Evolutionary conservation across 2,888 invertebrate genomes (phyloP), one percentile per base, ranked within the genome.

Genomic region (Calliscelio sp.): DNA sequence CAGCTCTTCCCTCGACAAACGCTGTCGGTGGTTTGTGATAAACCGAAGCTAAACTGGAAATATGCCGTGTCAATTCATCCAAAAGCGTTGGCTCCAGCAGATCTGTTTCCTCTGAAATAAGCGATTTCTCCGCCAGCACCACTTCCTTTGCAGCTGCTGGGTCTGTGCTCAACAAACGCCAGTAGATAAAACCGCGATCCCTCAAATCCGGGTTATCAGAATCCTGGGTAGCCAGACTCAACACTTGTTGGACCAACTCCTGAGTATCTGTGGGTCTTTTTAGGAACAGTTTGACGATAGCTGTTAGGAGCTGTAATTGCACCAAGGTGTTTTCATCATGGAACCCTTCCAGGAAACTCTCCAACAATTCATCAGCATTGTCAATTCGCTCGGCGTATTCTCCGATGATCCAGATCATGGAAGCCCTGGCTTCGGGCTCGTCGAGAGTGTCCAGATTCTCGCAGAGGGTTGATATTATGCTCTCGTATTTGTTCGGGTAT

Each of bases 341-440:
- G 94, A 99, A 99, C 11, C 98, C 99, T 94, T 99, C 99, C 7
- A 99, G 94, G 94, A 99, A 99, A 84, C 98, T 98, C 92, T 99
- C 99, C 20, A 99, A 94, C 28, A 99, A 94, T 91, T 99, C 99
- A 91, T 99, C 99, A 0, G 99, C 99, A 93, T 99, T 99, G 93
- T 99, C 99, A 88, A 99, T 99, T 87, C 99, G 96, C 93, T 99
- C 99, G 0, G 99, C 99, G 93, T 99, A 99, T 93, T 99, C 99
- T 20, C 99, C 99, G 85, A 97, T 97, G 74, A 97, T 97, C 97
- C 97, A 97, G 16, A 97, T 99, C 99, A 99, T 99, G 7, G 98
- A 98, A 4, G 99, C 99, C 88, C 99, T 95, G 0, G 99, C 99
- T 93, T 99, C 99, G 0, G 99, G 99, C 92, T 99, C 99, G 93